These are phyloP conservation scores for Cacatua alba DNA, from an alignment of 2,113 vertebrate genomes.

Conservation along the genomic window DNA sequence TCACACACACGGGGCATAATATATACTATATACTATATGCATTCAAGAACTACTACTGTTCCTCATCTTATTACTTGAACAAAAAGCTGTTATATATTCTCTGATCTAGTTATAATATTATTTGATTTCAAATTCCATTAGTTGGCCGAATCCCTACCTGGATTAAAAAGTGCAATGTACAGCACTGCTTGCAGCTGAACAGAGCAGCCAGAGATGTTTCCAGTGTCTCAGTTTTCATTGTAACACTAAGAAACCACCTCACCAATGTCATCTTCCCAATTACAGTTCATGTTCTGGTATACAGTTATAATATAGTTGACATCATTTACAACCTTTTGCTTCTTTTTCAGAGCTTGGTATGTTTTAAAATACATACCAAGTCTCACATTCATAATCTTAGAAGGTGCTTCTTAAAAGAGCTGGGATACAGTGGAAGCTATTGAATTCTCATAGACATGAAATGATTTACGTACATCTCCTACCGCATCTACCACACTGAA, in stretches of 20 bases:
- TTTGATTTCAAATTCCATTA: background rate
- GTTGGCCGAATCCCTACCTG: background rate
- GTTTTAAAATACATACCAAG: background rate
- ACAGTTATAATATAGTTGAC: background rate
- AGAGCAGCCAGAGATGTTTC: background rate
- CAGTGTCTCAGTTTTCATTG: background rate
- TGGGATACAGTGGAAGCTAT: background rate
- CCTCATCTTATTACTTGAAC: background rate
- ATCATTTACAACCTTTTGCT: background rate
- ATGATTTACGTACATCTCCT: fast-evolving
- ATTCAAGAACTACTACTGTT: background rate
- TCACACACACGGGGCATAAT: background rate
- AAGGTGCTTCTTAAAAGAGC: background rate
- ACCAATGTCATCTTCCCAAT: background rate
- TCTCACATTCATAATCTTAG: background rate
- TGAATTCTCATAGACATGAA: background rate
- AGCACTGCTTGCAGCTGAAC: background rate
- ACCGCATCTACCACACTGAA: background rate
- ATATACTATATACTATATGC: background rate
- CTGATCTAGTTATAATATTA: background rate
- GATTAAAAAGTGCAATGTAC: background rate
- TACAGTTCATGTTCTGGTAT: background rate
- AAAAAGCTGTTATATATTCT: background rate
- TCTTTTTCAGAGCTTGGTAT: background rate
- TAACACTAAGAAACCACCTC: background rate